Evolutionary conservation across 2,113 vertebrate genomes (phyloP), one percentile per base, ranked within the genome.

Genomic region (Tupaia tana): DNA sequence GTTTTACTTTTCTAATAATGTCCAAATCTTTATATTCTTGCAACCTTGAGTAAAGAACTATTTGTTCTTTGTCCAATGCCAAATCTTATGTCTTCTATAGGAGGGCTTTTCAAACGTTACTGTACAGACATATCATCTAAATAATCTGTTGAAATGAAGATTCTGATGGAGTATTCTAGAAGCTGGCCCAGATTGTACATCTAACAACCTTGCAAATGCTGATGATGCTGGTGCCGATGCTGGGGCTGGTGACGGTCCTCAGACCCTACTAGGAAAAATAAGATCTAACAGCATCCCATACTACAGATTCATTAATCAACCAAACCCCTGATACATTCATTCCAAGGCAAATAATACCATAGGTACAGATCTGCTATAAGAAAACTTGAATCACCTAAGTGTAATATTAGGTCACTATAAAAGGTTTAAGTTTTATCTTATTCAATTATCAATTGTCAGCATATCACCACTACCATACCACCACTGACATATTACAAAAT

Each of bases 1-100:
- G 10, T 86, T 93, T 82, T 16, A 14, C 27, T 81, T 81, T 93
- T 83, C 86, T 80, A 89, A 81, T 34, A 73, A 93, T 67, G 63
- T 86, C 91, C 69, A 69, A 91, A 89, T 74, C 34, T 52, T 90
- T 86, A 86, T 56, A 82, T 31, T 29, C 56, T 75, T 71, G 24
- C 24, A 94, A 81, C 18, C 9, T 84, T 4, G 64, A n/a, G 67
- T 64, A 88, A 7, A 86, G 81, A 91, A 84, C 9, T 64, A 3
- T 77, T 31, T 78, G 0, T 27, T 75, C 11, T 79, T 79, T 84
- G 16, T 58, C 9, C 34, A 89, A 63, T 67, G 22, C 3, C 67
- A 88, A 88, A 25, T 64, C 66, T 70, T 91, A 52, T n/a, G 18
- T 75, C 66, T 34, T 91, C 43, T 8, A 25, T 14, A 64, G n/a